Evolutionary conservation across 2,797 vertebrate genomes (phyloP).

Genomic region (Protosalanx chinensis): DNA sequence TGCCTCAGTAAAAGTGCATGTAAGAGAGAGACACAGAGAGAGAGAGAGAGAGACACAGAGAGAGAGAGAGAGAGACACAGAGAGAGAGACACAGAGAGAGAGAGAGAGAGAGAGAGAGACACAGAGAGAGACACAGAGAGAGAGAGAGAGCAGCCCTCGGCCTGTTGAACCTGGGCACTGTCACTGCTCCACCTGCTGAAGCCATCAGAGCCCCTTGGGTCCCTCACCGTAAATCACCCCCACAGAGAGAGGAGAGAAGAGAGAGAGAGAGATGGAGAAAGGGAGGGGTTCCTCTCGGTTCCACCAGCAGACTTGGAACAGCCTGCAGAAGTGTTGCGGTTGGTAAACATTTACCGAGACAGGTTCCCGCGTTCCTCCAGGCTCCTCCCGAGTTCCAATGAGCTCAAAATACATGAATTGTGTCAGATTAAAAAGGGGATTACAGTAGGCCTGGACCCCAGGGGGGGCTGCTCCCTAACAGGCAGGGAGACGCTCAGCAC

Average conservation of each 20-base stretch:
- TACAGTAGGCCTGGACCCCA: too few relatives aligned
- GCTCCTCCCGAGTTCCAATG: not conserved
- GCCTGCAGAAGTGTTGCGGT: not conserved
- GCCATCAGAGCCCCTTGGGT: constrained; percentile 30
- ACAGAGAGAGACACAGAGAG: constrained; percentile 5
- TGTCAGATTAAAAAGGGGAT: too few relatives aligned
- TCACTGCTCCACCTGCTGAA: constrained; percentile 43
- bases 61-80: not conserved
- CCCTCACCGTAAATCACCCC: constrained; percentile 23
- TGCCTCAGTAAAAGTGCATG: constrained; percentile 11
- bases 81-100: not conserved
- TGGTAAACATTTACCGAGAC: too few relatives aligned
- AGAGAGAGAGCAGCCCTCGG: too few relatives aligned
- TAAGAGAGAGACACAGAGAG: not conserved
- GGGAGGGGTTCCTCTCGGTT: not conserved
- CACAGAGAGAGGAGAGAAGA: not conserved
- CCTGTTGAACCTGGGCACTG: constrained; percentile 7
- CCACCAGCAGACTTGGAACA: too few relatives aligned
- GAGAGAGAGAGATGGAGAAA: too few relatives aligned
- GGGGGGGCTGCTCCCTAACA: too few relatives aligned
- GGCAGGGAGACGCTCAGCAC: too few relatives aligned
- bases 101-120: constrained; percentile 6
- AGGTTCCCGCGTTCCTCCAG: not conserved
- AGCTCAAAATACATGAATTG: too few relatives aligned
- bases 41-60: constrained; percentile 4